Evolutionary conservation across 2,113 vertebrate genomes (phyloP).

Genomic region (Okapia johnstoni): DNA sequence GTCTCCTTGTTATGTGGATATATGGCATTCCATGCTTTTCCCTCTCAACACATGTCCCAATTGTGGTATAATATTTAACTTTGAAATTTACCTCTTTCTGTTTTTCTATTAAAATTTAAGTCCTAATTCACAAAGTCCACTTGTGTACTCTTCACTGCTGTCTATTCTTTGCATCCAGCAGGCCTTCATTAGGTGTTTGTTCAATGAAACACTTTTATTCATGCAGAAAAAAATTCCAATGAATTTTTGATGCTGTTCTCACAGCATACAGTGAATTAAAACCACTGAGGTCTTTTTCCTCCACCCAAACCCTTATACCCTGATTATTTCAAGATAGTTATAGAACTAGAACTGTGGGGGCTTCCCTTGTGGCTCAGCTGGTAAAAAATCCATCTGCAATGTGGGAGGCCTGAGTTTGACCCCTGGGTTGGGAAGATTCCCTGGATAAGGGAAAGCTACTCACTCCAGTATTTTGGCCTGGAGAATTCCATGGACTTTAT

Average conservation of each 20-base stretch:
- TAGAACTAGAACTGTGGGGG: neutral
- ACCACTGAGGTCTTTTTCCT: neutral
- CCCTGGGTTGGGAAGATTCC: neutral
- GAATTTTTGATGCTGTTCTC: neutral
- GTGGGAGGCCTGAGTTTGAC: neutral
- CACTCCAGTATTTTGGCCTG: neutral
- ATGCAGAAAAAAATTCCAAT: neutral
- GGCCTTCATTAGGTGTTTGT: neutral
- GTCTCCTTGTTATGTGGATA: neutral
- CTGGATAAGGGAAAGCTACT: neutral
- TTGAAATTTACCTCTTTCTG: neutral
- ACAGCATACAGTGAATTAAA: neutral
- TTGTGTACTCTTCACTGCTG: neutral
- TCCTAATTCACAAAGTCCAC: neutral
- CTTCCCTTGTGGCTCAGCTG: neutral
- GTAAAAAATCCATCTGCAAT: neutral
- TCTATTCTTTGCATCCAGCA: neutral
- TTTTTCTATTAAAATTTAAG: neutral
- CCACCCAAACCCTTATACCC: neutral
- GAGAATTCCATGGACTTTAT: neutral
- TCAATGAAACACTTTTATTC: neutral
- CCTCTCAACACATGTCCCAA: neutral
- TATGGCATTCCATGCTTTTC: neutral
- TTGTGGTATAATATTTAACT: neutral
- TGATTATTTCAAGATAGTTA: neutral